Evolutionary conservation across 2,888 invertebrate species (phyloP), one percentile per base, ranked within the genome.

Genomic region (Chalcis sispes): DNA sequence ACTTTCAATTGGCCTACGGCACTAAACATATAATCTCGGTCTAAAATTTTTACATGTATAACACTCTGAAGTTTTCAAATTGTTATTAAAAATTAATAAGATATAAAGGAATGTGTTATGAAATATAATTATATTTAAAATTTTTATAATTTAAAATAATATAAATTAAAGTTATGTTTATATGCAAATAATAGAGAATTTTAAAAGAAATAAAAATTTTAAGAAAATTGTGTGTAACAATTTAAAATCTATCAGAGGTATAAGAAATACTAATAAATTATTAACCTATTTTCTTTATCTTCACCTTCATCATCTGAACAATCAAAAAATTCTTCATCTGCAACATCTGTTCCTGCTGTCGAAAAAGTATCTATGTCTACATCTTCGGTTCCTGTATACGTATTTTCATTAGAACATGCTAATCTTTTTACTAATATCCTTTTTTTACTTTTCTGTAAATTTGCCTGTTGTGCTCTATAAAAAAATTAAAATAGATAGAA

Each of bases 301-400:
- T 76, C 81, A 32, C 81, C 81, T 77, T 88, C 88, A 46, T 84
- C 84, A 50, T 88, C 88, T 0, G 88, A 88, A 69, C 87, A 88
- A 73, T 88, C 88, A 70, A 84, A 88, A 77, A 88, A 88, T 79
- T 88, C 88, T 56, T 88, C 88, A 50, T 88, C 87, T 0, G 82
- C 85, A 36, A 85, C 77, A 65, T 87, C 87, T 18, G 88, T 88
- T n/a, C 83, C 87, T 7, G 85, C 83, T 40, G 83, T 84, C 27
- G 87, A 88, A 76, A 81, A 84, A 23, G 84, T 83, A 79, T 88
- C 88, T 2, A 82, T 75, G 32, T 88, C 88, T 0, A 84, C 85
- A 36, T 87, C 87, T 20, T 85, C 87, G 2, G 82, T 85, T 25
- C 79, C 79, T 23, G 82, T 81, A 18, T 80, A 80, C 2, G 84